Evolutionary conservation across 1,140 invertebrate genomes (phyloP).

Genomic region (Sarcophaga bullata): DNA sequence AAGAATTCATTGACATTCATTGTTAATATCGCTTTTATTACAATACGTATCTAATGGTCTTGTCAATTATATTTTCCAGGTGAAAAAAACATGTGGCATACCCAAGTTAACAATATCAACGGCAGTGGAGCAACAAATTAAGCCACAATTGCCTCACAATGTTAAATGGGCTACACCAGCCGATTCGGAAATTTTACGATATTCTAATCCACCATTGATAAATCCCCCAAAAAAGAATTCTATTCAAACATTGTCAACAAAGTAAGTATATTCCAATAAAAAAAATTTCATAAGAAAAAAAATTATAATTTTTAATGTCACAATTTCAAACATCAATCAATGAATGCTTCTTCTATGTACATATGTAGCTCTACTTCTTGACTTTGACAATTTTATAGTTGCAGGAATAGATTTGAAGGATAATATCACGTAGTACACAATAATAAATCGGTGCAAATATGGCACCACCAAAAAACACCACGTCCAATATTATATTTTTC

Average conservation of each 20-base stretch:
- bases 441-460: neutral
- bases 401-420: neutral
- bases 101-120: slow-evolving; percentile 57
- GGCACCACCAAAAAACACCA: slow-evolving; percentile 17
- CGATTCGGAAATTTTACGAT: slow-evolving; percentile 56
- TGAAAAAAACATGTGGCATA: slow-evolving; percentile 63
- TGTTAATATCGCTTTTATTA: too few relatives aligned
- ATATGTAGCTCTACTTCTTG: neutral
- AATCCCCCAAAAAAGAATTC: slow-evolving; percentile 64
- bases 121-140: slow-evolving; percentile 47
- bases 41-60: too few relatives aligned
- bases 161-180: slow-evolving; percentile 59
- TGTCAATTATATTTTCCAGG: slow-evolving; percentile 48
- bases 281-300: neutral
- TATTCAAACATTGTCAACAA: slow-evolving; percentile 62
- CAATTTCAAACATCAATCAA: neutral
- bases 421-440: slow-evolving; percentile 14
- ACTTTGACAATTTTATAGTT: slow-evolving; percentile 35
- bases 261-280: slow-evolving; percentile 55
- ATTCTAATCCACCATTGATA: slow-evolving; percentile 62
- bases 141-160: slow-evolving; percentile 46
- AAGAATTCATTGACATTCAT: too few relatives aligned
- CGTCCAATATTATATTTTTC: neutral
- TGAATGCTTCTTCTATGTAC: too few relatives aligned
- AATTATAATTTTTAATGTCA: neutral